Evolutionary conservation across 2,888 invertebrate genomes (phyloP).

Genomic region (Drosophila emarginata): DNA sequence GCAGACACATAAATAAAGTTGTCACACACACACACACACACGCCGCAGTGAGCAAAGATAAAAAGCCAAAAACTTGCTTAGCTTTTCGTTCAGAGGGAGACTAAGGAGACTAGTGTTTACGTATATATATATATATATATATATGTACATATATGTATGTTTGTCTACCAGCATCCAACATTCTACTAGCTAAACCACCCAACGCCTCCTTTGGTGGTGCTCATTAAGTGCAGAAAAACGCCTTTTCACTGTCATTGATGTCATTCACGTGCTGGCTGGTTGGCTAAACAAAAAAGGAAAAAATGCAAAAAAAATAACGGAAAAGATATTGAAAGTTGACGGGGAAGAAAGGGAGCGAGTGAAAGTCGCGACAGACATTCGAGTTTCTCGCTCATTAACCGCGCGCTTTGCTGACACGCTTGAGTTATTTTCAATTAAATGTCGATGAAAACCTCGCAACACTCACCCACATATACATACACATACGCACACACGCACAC

Average conservation of each 20-base stretch:
- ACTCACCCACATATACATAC: constrained; percentile 32
- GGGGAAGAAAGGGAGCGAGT: background rate
- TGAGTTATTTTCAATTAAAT: constrained; percentile 79
- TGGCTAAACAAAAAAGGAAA: constrained; percentile 38
- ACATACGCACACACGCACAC: constrained; percentile 8
- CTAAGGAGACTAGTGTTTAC: background rate
- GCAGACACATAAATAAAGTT: constrained; percentile 74
- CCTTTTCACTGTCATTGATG: constrained; percentile 75
- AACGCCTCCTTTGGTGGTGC: constrained; percentile 40
- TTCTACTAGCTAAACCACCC: constrained; percentile 4
- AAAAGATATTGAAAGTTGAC: background rate
- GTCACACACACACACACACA: constrained; percentile 36
- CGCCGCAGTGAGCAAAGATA: constrained; percentile 14
- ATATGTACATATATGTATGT: constrained; percentile 15
- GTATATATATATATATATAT: constrained; percentile 16
- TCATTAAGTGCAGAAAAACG: constrained; percentile 75
- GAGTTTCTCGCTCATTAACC: constrained; percentile 79
- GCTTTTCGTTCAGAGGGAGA: constrained; percentile 4
- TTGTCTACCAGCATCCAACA: constrained; percentile 10
- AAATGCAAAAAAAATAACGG: constrained; percentile 19
- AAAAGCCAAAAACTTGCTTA: constrained; percentile 47
- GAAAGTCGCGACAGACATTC: constrained; percentile 64
- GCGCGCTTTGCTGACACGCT: constrained; percentile 73
- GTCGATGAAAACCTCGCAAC: constrained; percentile 65
- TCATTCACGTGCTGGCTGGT: constrained; percentile 66